Base-by-base conservation (phyloP, 2,888 invertebrate genomes). In the Xestia ashworthii region DNA sequence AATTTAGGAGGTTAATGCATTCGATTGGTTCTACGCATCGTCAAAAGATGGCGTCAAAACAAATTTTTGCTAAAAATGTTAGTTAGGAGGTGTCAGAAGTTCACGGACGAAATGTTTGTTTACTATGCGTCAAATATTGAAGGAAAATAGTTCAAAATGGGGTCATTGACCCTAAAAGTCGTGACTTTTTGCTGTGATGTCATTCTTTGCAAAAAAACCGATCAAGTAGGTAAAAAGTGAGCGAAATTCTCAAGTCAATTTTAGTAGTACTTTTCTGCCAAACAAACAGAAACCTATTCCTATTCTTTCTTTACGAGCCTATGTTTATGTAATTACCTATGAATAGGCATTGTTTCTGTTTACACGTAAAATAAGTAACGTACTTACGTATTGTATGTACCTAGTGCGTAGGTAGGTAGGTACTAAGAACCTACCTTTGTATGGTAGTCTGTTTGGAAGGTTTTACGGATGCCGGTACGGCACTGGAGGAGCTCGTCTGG, bases 71-170 rank as follows among this genome's bases (percentile, higher is more conserved):
- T n/a, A n/a, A n/a, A n/a, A n/a, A n/a, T n/a, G n/a, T n/a, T n/a
- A n/a, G n/a, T n/a, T n/a, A n/a, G n/a, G n/a, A n/a, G n/a, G n/a
- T n/a, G n/a, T n/a, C n/a, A n/a, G n/a, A n/a, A n/a, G n/a, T n/a
- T n/a, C n/a, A n/a, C n/a, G n/a, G n/a, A n/a, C n/a, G n/a, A n/a
- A n/a, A 76, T 80, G 71, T 74, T 82, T 71, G 68, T 86, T 80
- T 85, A 82, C 88, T 86, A 80, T 82, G 71, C 68, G 79, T 72
- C 55, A 86, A 58, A 67, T 68, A 46, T 48, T 55, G 50, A 55
- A 72, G 16, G 41, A 83, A 77, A 73, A 67, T 3, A 67, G 41
- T 66, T 22, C 11, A 66, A 74, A 80, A 72, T 65, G 58, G 11
- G 50, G 41, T 66, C 73, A 64, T 50, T 76, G 74, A 77, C 67